These are phyloP conservation scores for Glyphotaelius pellucidus DNA, from an alignment of 2,888 invertebrate genomes.

Conservation along the genomic window DNA sequence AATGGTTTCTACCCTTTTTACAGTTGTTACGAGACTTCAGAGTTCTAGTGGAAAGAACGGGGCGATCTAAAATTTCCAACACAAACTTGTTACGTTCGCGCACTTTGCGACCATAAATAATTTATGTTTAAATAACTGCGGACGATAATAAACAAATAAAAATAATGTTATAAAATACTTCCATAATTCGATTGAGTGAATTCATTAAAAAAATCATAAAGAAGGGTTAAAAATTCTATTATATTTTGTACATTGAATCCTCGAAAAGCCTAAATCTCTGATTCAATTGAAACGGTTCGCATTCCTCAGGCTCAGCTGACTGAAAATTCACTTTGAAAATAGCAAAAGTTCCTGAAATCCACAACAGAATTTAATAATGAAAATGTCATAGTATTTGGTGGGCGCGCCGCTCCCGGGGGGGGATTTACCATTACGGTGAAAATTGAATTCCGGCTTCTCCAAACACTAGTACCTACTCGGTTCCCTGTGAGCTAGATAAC, in stretches of 20 bases:
- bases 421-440: neutral
- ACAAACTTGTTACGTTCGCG: too few relatives aligned
- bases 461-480: neutral
- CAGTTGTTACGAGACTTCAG: too few relatives aligned
- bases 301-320: neutral
- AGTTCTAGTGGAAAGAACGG: too few relatives aligned
- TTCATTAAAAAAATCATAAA: neutral
- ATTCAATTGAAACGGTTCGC: neutral
- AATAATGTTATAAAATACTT: too few relatives aligned
- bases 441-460: slow-evolving; percentile 28
- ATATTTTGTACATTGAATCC: neutral
- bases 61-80: too few relatives aligned
- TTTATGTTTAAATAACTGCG: too few relatives aligned
- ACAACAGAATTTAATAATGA: slow-evolving; percentile 40
- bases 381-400: neutral
- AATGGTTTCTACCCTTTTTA: too few relatives aligned
- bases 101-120: too few relatives aligned
- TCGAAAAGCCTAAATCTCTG: neutral
- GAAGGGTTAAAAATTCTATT: neutral
- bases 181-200: neutral
- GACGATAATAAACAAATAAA: too few relatives aligned
- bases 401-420: neutral
- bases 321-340: neutral
- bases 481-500: neutral
- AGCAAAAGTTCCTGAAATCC: neutral